Evolutionary conservation across 2,113 vertebrate genomes (phyloP), one percentile per base, ranked within the genome.

Genomic region (Poicephalus meyeri): DNA sequence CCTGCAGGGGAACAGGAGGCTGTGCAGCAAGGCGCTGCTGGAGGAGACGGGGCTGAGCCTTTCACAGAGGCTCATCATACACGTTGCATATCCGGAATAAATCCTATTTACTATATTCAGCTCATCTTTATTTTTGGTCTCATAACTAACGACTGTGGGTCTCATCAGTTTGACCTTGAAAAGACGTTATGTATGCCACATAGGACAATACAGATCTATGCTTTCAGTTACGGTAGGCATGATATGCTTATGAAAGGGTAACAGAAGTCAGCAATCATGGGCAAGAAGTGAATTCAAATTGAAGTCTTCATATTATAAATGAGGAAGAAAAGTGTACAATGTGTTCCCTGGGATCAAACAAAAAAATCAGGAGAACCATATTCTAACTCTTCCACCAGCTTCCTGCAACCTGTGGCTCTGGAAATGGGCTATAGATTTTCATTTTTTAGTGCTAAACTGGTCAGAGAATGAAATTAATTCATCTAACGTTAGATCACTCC

Each of bases 41-140:
- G n/a, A n/a, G n/a, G n/a, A n/a, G n/a, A n/a, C n/a, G n/a, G n/a
- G n/a, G n/a, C n/a, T n/a, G n/a, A n/a, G n/a, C n/a, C n/a, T n/a
- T n/a, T n/a, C n/a, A n/a, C n/a, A n/a, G n/a, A n/a, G n/a, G n/a
- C n/a, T n/a, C n/a, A n/a, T n/a, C n/a, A n/a, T n/a, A n/a, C n/a
- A n/a, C n/a, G n/a, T n/a, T n/a, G n/a, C n/a, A n/a, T n/a, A n/a
- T n/a, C 39, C 20, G 50, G 93, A 89, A 95, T 95, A 85, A 94
- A 96, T 89, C 35, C 73, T 68, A 78, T 93, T 95, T 87, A 39
- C 71, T 93, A 88, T 94, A 97, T 96, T 89, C 68, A 91, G 77
- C 42, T 95, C 66, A 85, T 80, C 77, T 95, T 93, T 97, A 96
- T 93, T 96, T 97, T 95, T 84, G 44, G 82, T 85, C 63, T 94